These are phyloP conservation scores for Falco biarmicus DNA, from an alignment of 2,797 vertebrate genomes.

Conservation along the genomic window DNA sequence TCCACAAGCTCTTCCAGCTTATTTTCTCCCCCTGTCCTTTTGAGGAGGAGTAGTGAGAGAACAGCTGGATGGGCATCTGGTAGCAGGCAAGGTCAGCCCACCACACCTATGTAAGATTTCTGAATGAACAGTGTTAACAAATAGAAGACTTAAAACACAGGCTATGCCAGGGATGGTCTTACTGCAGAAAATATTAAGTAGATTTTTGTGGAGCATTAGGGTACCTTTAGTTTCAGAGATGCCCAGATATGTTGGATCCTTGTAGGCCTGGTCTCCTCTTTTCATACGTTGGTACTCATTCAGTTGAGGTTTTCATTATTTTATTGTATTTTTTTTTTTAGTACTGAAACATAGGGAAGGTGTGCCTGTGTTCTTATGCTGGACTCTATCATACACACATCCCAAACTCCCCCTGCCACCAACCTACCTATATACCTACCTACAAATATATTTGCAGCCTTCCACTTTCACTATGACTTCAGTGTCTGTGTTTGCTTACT, in stretches of 20 bases:
- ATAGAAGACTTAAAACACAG: not conserved
- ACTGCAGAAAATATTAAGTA: not conserved
- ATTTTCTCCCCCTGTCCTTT: not conserved
- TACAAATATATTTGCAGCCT: not conserved
- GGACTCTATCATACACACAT: accelerated
- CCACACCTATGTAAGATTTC: not conserved
- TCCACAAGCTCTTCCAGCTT: not conserved
- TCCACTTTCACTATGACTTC: not conserved
- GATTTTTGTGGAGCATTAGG: not conserved
- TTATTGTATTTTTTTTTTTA: not conserved
- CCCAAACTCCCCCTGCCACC: accelerated
- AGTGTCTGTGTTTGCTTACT: not conserved
- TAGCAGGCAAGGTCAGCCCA: not conserved
- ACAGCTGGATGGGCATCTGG: not conserved
- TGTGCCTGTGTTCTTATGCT: not conserved
- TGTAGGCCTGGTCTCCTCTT: not conserved
- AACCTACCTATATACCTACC: not conserved
- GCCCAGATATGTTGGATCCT: not conserved
- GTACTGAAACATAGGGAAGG: not conserved
- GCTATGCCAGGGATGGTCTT: not conserved
- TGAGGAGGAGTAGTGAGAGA: not conserved
- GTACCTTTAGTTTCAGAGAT: not conserved
- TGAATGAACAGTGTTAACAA: not conserved
- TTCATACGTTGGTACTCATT: not conserved
- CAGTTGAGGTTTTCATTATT: accelerated